Evolutionary conservation across 2,113 vertebrate species (phyloP).

Genomic region (Ahaetulla prasina): DNA sequence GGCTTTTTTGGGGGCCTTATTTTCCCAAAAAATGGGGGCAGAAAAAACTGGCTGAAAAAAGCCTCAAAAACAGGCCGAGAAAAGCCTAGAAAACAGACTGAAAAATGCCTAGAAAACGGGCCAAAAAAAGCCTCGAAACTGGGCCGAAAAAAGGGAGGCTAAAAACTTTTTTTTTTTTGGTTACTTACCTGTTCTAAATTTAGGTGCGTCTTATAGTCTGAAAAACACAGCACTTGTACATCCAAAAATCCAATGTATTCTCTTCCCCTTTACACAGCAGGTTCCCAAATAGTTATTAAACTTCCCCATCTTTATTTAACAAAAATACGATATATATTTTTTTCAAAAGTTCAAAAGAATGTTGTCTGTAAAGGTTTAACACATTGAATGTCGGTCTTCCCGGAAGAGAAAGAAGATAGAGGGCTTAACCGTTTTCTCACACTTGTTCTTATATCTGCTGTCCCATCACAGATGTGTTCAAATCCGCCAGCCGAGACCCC

Average conservation of each 20-base stretch:
- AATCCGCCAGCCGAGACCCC: constrained; percentile 84
- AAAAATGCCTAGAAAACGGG: too few relatives aligned
- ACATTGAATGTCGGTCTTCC: background rate
- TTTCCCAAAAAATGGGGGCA: too few relatives aligned
- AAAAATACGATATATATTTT: background rate
- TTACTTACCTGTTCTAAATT: too few relatives aligned
- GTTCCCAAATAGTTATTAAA: background rate
- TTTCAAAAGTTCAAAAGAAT: background rate
- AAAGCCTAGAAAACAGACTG: too few relatives aligned
- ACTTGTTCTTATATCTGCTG: background rate
- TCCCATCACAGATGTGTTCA: constrained; percentile 85
- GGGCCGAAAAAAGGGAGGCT: too few relatives aligned
- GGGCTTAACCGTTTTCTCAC: background rate
- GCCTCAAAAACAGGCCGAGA: too few relatives aligned
- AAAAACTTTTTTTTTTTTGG: too few relatives aligned
- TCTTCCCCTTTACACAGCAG: background rate
- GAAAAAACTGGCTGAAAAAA: too few relatives aligned
- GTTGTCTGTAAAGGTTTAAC: background rate
- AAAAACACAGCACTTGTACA: too few relatives aligned
- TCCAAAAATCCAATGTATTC: background rate
- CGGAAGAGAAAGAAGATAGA: background rate
- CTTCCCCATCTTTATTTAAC: background rate
- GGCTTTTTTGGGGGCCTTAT: too few relatives aligned
- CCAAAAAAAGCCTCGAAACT: too few relatives aligned
- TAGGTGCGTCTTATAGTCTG: too few relatives aligned